phyloP scores from a whole-genome alignment of 1,140 invertebrate genomes.

The Drosophila pseudoobscura region DNA sequence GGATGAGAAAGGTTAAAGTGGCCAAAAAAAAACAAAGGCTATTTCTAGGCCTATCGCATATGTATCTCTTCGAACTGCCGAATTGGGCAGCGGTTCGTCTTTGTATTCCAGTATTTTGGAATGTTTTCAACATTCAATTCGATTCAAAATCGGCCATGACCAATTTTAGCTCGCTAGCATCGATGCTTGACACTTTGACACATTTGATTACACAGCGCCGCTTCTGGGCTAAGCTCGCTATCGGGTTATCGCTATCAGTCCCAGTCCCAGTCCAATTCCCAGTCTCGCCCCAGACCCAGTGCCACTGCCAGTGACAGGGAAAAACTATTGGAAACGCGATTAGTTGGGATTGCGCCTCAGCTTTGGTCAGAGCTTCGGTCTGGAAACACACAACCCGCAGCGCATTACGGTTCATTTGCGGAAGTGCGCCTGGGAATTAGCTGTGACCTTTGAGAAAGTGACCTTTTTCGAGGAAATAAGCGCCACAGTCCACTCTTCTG shows the following conservation, averaged over 20 bases:
- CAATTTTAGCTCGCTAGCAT: slow-evolving; percentile 48
- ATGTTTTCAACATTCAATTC: slow-evolving; percentile 18
- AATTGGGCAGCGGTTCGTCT: not conserved
- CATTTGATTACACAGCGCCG: slow-evolving; percentile 46
- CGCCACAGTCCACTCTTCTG: slow-evolving; percentile 3
- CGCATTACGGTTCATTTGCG: slow-evolving; percentile 20
- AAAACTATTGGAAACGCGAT: slow-evolving; percentile 48
- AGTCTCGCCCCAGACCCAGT: slow-evolving; percentile 7
- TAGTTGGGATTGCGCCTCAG: slow-evolving; percentile 52
- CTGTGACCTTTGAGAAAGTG: slow-evolving; percentile 17
- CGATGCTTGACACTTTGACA: slow-evolving; percentile 63
- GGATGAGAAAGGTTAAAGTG: slow-evolving; percentile 5
- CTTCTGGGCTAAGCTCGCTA: not conserved
- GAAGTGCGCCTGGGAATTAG: slow-evolving; percentile 41
- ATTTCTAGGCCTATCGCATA: not conserved
- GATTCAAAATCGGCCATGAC: slow-evolving; percentile 60
- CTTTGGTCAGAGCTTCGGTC: slow-evolving; percentile 33
- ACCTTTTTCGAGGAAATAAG: slow-evolving; percentile 10
- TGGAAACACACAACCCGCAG: slow-evolving; percentile 21
- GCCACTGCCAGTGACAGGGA: slow-evolving; percentile 24
- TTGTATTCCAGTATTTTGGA: slow-evolving; percentile 1
- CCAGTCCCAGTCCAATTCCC: not conserved
- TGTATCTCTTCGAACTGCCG: not conserved
- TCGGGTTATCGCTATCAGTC: slow-evolving; percentile 31
- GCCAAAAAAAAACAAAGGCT: not conserved